Percentiles rank a stretch among this genome's conserved stretches.
These are phyloP conservation scores for Uromys caudimaculatus DNA, from an alignment of 2,797 vertebrate genomes.

Conservation along the genomic window DNA sequence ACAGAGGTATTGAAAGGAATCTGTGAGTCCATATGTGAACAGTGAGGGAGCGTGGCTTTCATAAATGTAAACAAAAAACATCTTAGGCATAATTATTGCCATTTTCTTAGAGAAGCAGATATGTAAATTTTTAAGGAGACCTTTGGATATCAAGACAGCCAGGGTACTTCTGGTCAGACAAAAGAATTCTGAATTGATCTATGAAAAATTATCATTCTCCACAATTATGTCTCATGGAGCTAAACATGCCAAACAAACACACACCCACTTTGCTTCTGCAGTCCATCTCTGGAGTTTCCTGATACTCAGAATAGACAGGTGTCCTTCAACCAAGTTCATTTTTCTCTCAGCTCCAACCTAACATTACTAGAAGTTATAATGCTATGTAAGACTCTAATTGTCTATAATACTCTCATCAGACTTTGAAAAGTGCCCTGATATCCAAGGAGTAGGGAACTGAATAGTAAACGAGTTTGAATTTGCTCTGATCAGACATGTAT, in stretches of 20 bases:
- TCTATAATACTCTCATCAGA: not conserved
- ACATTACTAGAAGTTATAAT: not conserved
- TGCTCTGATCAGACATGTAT: not conserved
- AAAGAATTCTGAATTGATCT: not conserved
- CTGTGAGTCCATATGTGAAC: not conserved
- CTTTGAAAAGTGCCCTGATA: not conserved
- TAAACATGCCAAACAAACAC: not conserved
- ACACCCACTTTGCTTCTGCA: not conserved
- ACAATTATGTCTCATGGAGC: not conserved
- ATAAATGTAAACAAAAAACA: not conserved
- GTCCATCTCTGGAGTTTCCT: not conserved
- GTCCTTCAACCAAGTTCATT: not conserved
- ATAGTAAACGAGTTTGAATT: not conserved
- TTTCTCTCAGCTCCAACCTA: not conserved
- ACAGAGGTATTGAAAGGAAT: not conserved
- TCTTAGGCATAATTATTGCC: not conserved
- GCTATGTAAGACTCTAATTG: not conserved
- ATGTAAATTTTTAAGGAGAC: not conserved
- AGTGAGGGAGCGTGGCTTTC: not conserved
- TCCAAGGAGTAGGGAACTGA: not conserved
- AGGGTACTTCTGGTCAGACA: not conserved
- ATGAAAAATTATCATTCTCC: not conserved
- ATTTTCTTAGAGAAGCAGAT: slow-evolving; percentile 20
- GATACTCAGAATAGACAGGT: not conserved
- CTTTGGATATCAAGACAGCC: not conserved